Conservation (phyloP, 2,888 invertebrate genomes). For the Campoletis raptor region DNA sequence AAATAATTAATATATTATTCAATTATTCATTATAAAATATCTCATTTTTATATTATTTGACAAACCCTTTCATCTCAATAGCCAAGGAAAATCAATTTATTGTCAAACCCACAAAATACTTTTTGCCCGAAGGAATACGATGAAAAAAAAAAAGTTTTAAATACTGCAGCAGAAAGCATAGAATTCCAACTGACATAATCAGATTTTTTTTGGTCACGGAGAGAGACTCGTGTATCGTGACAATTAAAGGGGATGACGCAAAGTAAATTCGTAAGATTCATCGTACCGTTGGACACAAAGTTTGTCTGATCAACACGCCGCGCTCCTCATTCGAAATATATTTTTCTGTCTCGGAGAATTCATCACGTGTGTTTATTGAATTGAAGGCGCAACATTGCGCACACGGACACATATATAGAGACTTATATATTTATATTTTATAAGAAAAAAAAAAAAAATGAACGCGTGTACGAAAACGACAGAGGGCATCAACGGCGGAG, state of each 20-base stretch:
- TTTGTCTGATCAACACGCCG: constrained; percentile 27
- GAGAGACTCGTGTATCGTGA: constrained; percentile 31
- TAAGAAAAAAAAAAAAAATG: not conserved
- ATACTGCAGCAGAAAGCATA: not conserved
- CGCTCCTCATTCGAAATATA: not conserved
- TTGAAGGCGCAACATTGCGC: constrained; percentile 58
- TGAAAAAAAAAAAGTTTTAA: not conserved
- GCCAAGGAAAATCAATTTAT: not conserved
- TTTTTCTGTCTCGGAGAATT: constrained; percentile 36
- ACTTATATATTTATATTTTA: constrained; percentile 8
- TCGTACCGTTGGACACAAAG: constrained; percentile 12
- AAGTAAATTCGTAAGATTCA: constrained; percentile 53
- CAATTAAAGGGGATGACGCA: constrained; percentile 63
- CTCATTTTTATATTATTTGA: not conserved
- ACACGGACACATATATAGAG: not conserved
- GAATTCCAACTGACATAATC: not conserved
- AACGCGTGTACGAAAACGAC: constrained; percentile 15
- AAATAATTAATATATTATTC: not conserved
- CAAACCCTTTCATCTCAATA: not conserved
- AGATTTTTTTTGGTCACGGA: constrained; percentile 18
- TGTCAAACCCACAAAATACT: not conserved
- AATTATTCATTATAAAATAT: not conserved
- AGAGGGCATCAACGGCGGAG: constrained; percentile 49
- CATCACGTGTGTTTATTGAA: constrained; percentile 42
- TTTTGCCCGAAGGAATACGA: not conserved